Evolutionary conservation across 2,888 invertebrate species (phyloP).

Genomic region (Andricus quercusramuli): DNA sequence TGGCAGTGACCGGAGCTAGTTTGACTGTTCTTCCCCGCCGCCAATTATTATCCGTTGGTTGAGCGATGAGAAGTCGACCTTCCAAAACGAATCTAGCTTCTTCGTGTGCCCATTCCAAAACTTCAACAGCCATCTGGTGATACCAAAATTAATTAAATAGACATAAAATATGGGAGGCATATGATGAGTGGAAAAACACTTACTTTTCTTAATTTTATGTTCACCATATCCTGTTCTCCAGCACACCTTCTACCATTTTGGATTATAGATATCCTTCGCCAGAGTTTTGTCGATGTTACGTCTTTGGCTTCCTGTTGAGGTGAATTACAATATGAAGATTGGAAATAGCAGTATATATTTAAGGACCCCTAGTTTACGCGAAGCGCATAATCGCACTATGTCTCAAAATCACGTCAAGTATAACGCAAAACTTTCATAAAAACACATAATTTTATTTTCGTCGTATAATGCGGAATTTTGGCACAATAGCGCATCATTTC

Average conservation of each 20-base stretch:
- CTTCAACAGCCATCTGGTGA: constrained; percentile 91
- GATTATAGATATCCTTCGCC: constrained; percentile 91
- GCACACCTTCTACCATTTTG: constrained; percentile 86
- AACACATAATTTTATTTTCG: neutral
- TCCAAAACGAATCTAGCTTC: constrained; percentile 95
- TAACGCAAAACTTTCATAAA: no score
- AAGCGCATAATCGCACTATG: no score
- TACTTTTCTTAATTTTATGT: constrained; percentile 91
- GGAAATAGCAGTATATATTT: no score
- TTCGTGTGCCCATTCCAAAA: constrained; percentile 96
- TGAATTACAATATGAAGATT: neutral
- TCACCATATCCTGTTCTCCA: constrained; percentile 92
- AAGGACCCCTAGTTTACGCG: no score
- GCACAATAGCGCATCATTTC: no score
- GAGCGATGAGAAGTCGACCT: constrained; percentile 92
- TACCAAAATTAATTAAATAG: constrained; percentile 15
- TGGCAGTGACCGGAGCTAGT: constrained; percentile 91
- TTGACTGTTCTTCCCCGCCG: constrained; percentile 93
- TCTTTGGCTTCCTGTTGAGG: constrained; percentile 89
- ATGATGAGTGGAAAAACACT: constrained; percentile 37
- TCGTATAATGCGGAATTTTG: no score
- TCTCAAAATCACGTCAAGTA: no score
- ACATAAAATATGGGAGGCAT: neutral
- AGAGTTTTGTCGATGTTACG: constrained; percentile 91
- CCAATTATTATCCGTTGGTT: constrained; percentile 95